A percentile compares a stretch with the other conserved stretches of the same genome.
These are phyloP conservation scores for Disparrhopalites patrizii DNA, from an alignment of 2,888 invertebrate genomes.

Conservation along the genomic window DNA sequence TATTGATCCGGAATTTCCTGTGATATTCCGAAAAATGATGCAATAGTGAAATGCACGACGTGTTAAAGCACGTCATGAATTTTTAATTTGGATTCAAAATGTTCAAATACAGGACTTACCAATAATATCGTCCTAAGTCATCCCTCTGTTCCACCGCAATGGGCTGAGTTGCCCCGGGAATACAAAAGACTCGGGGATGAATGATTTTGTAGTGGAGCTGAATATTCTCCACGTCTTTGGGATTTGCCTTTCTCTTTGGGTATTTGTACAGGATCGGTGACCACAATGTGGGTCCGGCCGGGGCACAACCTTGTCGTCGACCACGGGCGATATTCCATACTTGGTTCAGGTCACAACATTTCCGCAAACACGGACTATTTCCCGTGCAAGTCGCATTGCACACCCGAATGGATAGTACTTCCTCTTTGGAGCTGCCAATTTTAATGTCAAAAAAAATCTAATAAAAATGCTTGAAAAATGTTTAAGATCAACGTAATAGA, in stretches of 20 bases:
- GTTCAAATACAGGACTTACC: no score
- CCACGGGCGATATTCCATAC: conserved; percentile 37
- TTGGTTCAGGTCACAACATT: conserved; percentile 45
- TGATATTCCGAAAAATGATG: no score
- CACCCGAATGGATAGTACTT: conserved; percentile 2
- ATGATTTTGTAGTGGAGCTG: conserved; percentile 33
- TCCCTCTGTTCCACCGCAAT: not conserved
- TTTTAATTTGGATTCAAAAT: no score
- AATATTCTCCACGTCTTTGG: conserved; percentile 19
- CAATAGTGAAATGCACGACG: no score
- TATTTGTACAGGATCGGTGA: conserved; percentile 34
- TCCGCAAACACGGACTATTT: conserved; percentile 37
- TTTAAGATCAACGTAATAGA: no score
- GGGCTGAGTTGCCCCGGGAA: not conserved
- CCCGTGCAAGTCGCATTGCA: conserved; percentile 42
- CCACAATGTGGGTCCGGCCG: conserved; percentile 35
- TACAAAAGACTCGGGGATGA: conserved; percentile 41
- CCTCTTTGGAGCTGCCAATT: not conserved
- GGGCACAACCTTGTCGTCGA: conserved; percentile 30
- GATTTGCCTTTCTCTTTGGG: conserved; percentile 15
- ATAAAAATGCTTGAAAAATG: not conserved
- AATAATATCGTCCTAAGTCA: not conserved
- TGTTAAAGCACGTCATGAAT: no score
- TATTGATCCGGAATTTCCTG: conserved; percentile 10
- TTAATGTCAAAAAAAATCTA: not conserved